These are phyloP conservation scores for Xanthorhoe spadicearia DNA, from an alignment of 2,888 invertebrate species.

Conservation along the genomic window DNA sequence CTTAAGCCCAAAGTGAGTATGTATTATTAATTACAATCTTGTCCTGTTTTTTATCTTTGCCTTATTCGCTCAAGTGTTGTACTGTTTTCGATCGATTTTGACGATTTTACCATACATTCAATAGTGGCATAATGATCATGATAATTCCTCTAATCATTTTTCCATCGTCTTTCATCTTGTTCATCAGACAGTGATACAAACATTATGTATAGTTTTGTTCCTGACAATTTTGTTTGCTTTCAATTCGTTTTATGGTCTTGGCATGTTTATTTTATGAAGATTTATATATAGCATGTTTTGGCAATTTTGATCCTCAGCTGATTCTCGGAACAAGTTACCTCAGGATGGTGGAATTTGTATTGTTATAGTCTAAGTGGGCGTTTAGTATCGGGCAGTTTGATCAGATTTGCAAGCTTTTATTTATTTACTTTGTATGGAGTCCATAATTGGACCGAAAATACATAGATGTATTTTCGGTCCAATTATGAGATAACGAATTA, in stretches of 20 bases:
- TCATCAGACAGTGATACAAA: too few relatives aligned
- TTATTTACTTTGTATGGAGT: constrained; percentile 1
- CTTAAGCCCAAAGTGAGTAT: constrained; percentile 37
- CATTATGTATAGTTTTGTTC: too few relatives aligned
- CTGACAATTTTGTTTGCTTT: constrained; percentile 10
- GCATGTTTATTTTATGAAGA: constrained; percentile 30
- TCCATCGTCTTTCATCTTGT: too few relatives aligned
- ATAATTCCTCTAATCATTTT: too few relatives aligned
- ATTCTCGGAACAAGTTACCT: constrained; percentile 31
- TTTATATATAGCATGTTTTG: constrained; percentile 22
- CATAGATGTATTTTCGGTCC: neutral
- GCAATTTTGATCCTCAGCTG: constrained; percentile 21
- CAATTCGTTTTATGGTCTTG: constrained; percentile 28
- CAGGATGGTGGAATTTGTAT: constrained; percentile 26
- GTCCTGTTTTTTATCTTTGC: constrained; percentile 37
- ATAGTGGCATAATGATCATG: too few relatives aligned
- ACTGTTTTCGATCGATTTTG: too few relatives aligned
- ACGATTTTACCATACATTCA: too few relatives aligned
- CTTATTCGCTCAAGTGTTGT: too few relatives aligned
- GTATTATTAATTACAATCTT: constrained; percentile 36
- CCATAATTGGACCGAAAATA: too few relatives aligned
- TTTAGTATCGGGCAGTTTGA: constrained; percentile 7
- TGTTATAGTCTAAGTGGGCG: constrained; percentile 30
- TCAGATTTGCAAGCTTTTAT: neutral
- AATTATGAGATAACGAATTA: too few relatives aligned